Conservation (phyloP, 2,113 vertebrate genomes). For the Bombycilla garrulus region DNA sequence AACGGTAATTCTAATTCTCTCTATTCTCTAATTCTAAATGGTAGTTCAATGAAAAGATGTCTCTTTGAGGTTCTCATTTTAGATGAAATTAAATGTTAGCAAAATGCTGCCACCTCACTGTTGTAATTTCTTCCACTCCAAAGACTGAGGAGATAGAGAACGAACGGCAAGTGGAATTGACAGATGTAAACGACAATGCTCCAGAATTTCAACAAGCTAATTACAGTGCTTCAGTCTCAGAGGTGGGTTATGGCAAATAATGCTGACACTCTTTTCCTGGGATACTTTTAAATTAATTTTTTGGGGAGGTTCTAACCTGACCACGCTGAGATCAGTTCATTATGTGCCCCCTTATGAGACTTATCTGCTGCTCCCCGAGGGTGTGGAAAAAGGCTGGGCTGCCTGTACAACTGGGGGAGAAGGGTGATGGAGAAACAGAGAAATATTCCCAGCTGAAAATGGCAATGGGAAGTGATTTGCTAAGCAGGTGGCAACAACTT, state of each 20-base stretch:
- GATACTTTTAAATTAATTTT: neutral
- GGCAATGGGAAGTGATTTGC: neutral
- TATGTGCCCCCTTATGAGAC: fast-evolving
- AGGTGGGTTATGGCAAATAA: slow-evolving; percentile 62
- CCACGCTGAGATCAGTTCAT: neutral
- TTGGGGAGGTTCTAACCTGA: neutral
- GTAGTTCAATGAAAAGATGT: neutral
- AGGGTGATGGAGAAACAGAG: neutral
- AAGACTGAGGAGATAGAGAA: neutral
- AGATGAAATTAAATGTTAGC: neutral
- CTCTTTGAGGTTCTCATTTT: neutral
- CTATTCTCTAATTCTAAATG: neutral
- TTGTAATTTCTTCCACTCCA: neutral
- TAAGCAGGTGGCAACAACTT: neutral
- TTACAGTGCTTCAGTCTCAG: slow-evolving; percentile 56
- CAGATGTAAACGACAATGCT: slow-evolving; percentile 70
- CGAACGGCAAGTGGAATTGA: neutral
- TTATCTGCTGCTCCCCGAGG: fast-evolving
- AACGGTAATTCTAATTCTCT: neutral
- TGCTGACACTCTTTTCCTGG: neutral
- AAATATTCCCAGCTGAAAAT: neutral
- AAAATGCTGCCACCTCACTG: neutral
- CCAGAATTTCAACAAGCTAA: slow-evolving; percentile 61
- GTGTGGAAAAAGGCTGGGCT: neutral
- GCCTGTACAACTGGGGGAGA: neutral